phyloP scores from a whole-genome alignment of 2,113 vertebrate species.

The Nothoprocta pentlandii region DNA sequence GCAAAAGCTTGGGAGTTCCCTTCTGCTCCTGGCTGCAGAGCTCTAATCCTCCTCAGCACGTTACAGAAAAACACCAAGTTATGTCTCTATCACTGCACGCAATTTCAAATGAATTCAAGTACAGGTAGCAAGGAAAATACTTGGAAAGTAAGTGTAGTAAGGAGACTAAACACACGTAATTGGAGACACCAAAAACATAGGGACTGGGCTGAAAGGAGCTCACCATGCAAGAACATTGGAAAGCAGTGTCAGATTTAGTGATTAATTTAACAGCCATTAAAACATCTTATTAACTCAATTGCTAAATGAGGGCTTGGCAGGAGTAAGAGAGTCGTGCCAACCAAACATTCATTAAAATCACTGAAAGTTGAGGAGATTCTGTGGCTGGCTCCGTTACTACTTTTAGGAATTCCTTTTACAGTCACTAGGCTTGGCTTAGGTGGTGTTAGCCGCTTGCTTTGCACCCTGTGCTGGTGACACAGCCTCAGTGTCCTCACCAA shows the following conservation, averaged over 20 bases:
- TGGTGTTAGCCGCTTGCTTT: neutral
- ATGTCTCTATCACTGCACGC: slow-evolving; percentile 29
- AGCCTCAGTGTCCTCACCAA: neutral
- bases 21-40: slow-evolving; percentile 39
- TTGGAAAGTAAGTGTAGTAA: neutral
- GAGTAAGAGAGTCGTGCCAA: slow-evolving; percentile 34
- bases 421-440: neutral
- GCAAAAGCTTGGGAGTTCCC: slow-evolving; percentile 37
- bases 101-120: slow-evolving; percentile 51
- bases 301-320: slow-evolving; percentile 68
- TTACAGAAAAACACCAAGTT: slow-evolving; percentile 43
- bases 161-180: slow-evolving; percentile 45
- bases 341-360: neutral
- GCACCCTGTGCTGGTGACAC: neutral
- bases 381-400: neutral
- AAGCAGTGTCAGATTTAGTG: slow-evolving; percentile 50
- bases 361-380: slow-evolving; percentile 1
- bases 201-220: slow-evolving; percentile 21
- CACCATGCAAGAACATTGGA: slow-evolving; percentile 10
- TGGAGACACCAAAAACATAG: neutral
- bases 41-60: slow-evolving; percentile 36
- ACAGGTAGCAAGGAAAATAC: neutral
- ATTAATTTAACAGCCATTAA: slow-evolving; percentile 71
- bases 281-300: slow-evolving; percentile 69
- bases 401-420: neutral